Evolutionary conservation across 2,888 invertebrate genomes (phyloP), one percentile per base, ranked within the genome.

Genomic region (Odontocolon sp.): DNA sequence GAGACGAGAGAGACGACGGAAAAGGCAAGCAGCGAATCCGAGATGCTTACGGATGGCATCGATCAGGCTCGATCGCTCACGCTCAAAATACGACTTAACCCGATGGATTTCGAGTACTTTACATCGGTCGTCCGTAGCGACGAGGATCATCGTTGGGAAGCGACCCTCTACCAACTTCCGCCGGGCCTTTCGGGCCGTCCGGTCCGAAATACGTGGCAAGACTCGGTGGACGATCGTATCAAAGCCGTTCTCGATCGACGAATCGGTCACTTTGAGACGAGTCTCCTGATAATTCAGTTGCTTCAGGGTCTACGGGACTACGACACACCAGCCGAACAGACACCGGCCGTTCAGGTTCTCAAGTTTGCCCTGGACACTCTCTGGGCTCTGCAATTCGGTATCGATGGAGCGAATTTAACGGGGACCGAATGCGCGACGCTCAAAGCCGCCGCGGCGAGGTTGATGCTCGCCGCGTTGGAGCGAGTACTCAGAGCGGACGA

Each of bases 21-120:
- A 9, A 81, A 77, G 21, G 79, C 76, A 8, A 87, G 87, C 80
- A 89, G 90, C 80, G 90, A 89, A 57, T 90, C 91, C 8, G 91
- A 91, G 31, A 28, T 83, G 4, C 38, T 84, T 36, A 86, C 85
- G 16, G 87, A 85, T 14, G 92, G 92, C 0, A 91, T 92, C 79
- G 92, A 92, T 75, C 90, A 92, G 16, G 92, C 92, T 50, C 91
- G 92, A 16, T 92, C 93, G 0, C 89, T 93, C 67, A 91, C 92
- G 3, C 88, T 93, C 54, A 93, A 93, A 84, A 92, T 93, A 69
- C 90, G 91, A 73, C 82, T 92, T n/a, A 92, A 93, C 31, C 91
- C 91, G 54, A 93, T 93, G 88, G 93, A 93, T 84, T 93, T 94
- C 84, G 92, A 93, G 72, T 94, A 94, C 84, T 94, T 93, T 85